These are phyloP conservation scores for Embiotoca jacksoni DNA, from an alignment of 2,113 vertebrate species.

Conservation along the genomic window DNA sequence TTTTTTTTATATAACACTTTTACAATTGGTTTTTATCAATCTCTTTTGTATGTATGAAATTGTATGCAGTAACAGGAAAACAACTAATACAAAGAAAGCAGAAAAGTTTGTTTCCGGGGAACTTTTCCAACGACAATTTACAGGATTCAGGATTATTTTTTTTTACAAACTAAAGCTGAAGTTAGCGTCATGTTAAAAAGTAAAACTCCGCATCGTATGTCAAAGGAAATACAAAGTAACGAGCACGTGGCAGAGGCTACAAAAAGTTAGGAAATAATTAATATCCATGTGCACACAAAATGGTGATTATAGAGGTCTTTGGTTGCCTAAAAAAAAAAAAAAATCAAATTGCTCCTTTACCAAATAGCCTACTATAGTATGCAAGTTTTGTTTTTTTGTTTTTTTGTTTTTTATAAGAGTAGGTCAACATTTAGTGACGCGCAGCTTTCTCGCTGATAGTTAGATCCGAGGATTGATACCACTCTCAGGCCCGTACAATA, in stretches of 20 bases:
- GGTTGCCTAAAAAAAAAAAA: slow-evolving; percentile 2
- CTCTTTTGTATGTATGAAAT: slow-evolving; percentile 23
- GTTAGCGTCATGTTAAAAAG: no score
- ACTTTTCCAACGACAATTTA: no score
- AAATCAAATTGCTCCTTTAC: neutral
- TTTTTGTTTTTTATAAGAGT: neutral
- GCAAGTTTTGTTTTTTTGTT: no score
- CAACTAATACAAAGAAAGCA: neutral
- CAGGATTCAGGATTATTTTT: no score
- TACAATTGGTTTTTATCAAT: slow-evolving; percentile 21
- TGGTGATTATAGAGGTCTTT: neutral
- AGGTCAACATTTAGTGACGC: neutral
- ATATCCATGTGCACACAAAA: slow-evolving; percentile 2
- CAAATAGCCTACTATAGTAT: neutral
- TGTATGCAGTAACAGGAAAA: neutral
- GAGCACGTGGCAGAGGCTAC: no score
- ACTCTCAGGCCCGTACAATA: neutral
- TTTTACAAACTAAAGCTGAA: no score
- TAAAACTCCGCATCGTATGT: no score
- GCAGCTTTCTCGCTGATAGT: neutral
- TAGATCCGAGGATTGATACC: neutral
- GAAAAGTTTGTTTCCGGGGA: neutral
- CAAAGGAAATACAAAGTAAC: no score
- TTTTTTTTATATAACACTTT: slow-evolving; percentile 42
- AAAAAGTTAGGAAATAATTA: neutral